Conservation (phyloP, 2,797 vertebrate species). For the Danio tinwini region DNA sequence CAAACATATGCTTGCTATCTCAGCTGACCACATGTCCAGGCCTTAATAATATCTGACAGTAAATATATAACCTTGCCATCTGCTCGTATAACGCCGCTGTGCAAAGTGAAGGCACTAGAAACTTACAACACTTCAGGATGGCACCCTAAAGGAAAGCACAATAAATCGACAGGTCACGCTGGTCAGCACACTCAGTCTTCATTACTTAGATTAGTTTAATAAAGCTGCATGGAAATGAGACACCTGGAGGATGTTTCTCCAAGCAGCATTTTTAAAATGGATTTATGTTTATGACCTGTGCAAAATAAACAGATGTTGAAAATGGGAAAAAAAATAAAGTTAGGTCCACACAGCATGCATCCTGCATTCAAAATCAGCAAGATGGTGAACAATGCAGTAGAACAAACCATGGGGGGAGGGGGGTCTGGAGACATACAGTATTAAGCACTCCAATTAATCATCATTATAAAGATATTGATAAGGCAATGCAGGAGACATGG, state of each 20-base stretch:
- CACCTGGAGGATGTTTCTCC: neutral
- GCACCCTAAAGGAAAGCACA: slow-evolving; percentile 73
- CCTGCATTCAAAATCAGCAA: neutral
- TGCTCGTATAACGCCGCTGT: slow-evolving; percentile 67
- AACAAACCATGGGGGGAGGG: neutral
- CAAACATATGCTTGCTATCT: slow-evolving; percentile 65
- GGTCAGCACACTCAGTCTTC: slow-evolving; percentile 64
- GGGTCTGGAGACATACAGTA: neutral
- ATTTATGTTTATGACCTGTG: neutral
- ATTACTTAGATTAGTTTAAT: slow-evolving; percentile 26
- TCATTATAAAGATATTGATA: too few species aligned
- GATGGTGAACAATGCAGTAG: neutral
- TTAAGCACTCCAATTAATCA: neutral
- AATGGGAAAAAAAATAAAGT: neutral
- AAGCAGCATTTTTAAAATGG: neutral
- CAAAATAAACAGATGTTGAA: slow-evolving; percentile 6
- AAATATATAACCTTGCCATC: slow-evolving; percentile 76
- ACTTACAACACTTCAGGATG: slow-evolving; percentile 71
- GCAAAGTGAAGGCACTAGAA: slow-evolving; percentile 17
- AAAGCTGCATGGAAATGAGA: slow-evolving; percentile 17
- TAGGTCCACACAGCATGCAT: neutral
- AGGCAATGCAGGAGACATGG: too few species aligned
- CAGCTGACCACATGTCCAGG: slow-evolving; percentile 67
- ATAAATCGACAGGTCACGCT: slow-evolving; percentile 73
- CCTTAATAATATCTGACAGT: slow-evolving; percentile 73